Evolutionary conservation across 2,888 invertebrate genomes (phyloP).

Genomic region (Marronus borbonicus): DNA sequence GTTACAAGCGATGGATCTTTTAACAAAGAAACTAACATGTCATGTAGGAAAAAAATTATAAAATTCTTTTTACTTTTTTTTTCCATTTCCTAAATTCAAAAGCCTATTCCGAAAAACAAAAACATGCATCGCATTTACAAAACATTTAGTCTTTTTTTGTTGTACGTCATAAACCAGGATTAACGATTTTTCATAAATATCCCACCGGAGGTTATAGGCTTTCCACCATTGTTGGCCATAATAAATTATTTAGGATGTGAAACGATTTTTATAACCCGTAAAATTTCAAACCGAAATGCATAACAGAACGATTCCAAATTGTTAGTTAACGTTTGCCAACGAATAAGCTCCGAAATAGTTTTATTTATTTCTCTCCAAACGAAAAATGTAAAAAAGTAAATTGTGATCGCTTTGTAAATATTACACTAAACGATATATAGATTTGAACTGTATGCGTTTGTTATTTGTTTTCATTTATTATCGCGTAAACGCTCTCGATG

Average conservation of each 20-base stretch:
- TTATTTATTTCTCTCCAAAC: background rate
- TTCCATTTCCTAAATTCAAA: too few relatives aligned
- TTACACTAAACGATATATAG: background rate
- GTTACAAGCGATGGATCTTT: too few relatives aligned
- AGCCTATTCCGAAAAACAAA: too few relatives aligned
- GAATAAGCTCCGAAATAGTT: background rate
- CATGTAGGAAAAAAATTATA: too few relatives aligned
- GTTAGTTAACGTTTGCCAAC: background rate
- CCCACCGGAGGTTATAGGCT: background rate
- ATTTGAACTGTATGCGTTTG: background rate
- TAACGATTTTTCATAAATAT: conserved; percentile 3
- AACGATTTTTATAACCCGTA: conserved; percentile 9
- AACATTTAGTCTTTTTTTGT: too few relatives aligned
- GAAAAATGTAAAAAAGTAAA: background rate
- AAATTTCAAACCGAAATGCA: background rate
- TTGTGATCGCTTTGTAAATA: background rate
- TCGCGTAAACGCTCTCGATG: background rate
- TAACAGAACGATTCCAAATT: background rate
- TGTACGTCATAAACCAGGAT: background rate
- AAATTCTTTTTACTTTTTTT: too few relatives aligned
- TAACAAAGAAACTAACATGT: too few relatives aligned
- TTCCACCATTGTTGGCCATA: background rate
- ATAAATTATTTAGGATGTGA: conserved; percentile 10
- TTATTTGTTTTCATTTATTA: background rate
- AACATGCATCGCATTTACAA: too few relatives aligned